Evolutionary conservation across 2,113 vertebrate genomes (phyloP).

Genomic region (Bubalus kerabau): DNA sequence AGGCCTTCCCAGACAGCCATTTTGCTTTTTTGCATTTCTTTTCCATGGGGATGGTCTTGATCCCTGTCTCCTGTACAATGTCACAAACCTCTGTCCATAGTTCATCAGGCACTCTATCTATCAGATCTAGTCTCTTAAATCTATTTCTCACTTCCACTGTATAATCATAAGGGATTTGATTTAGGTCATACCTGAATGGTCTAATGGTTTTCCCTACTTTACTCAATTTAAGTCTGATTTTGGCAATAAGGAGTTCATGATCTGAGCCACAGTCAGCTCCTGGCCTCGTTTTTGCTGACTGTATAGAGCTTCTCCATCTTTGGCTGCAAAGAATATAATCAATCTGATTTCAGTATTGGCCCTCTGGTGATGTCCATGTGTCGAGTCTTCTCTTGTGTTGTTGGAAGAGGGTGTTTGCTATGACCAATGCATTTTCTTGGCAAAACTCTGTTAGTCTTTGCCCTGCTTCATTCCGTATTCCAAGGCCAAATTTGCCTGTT

Average conservation of each 20-base stretch:
- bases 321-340: background rate
- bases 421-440: background rate
- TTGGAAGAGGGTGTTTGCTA: background rate
- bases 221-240: background rate
- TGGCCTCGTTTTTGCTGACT: background rate
- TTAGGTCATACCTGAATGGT: background rate
- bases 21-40: background rate
- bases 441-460: background rate
- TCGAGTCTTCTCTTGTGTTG: background rate
- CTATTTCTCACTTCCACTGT: background rate
- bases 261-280: background rate
- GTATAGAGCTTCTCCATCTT: background rate
- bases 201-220: background rate
- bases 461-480: rapidly evolving
- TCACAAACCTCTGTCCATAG: background rate
- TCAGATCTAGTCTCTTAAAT: background rate
- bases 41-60: background rate
- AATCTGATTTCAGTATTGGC: background rate
- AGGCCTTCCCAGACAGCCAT: background rate
- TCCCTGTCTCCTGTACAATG: background rate
- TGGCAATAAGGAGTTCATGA: background rate
- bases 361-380: background rate
- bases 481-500: background rate
- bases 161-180: background rate
- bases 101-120: background rate